A percentile compares a stretch with the other conserved stretches of the same genome.
Evolutionary conservation across 2,888 invertebrate genomes (phyloP).

Genomic region (Halocaridina rubra): DNA sequence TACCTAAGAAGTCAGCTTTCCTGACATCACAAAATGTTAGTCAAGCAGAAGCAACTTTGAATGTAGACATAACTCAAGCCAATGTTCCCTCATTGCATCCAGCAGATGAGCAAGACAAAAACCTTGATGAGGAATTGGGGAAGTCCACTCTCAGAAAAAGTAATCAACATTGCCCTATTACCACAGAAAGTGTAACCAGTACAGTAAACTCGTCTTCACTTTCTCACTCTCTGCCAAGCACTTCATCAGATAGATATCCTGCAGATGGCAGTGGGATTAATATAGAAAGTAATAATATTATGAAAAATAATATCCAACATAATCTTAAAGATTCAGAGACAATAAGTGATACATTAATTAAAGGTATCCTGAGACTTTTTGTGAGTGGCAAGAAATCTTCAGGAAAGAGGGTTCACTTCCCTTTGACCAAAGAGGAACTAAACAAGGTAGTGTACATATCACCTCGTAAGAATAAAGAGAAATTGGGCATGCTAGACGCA

Average conservation of each 20-base stretch:
- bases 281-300: background rate
- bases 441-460: conserved; percentile 11
- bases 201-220: too few species aligned
- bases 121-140: background rate
- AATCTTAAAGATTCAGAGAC: background rate
- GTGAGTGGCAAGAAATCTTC: background rate
- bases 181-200: background rate
- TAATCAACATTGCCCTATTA: background rate
- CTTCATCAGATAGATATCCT: background rate
- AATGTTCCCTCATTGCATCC: background rate
- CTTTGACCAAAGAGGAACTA: conserved; percentile 6
- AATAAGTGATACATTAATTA: background rate
- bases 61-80: too few species aligned
- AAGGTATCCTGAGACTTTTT: background rate
- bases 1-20: conserved; percentile 17
- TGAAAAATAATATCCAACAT: too few species aligned
- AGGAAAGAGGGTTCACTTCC: conserved; percentile 26
- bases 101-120: background rate
- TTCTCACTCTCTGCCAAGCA: background rate
- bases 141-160: background rate
- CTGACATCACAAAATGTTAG: background rate
- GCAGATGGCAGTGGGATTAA: background rate
- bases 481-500: background rate
- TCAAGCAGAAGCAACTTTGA: background rate
- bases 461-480: conserved; percentile 28